Evolutionary conservation across 1,140 invertebrate species (phyloP).

Genomic region (Lethrus apterus): DNA sequence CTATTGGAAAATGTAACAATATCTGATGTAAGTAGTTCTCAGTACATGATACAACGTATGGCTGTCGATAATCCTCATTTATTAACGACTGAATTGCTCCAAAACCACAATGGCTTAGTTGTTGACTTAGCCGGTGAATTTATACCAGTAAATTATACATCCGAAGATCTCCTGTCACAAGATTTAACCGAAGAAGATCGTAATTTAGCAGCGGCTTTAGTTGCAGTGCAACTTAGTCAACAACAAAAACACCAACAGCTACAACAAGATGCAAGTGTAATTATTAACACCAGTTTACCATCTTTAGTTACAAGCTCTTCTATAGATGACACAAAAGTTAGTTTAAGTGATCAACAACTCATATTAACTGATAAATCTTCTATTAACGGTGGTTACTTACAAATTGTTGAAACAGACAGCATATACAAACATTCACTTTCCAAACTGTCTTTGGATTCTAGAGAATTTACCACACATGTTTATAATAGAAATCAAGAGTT

Average conservation of each 20-base stretch:
- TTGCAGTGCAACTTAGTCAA: conserved; percentile 47
- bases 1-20: conserved; percentile 37
- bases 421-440: conserved; percentile 20
- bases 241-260: conserved; percentile 44
- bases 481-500: conserved; percentile 9
- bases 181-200: conserved; percentile 46
- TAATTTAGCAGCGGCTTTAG: conserved; percentile 45
- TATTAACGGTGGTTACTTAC: conserved; percentile 28
- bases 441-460: conserved; percentile 6
- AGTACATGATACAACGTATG: conserved; percentile 37
- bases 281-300: conserved; percentile 23
- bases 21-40: conserved; percentile 27
- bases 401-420: conserved; percentile 36
- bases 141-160: conserved; percentile 39
- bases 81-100: conserved; percentile 35
- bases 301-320: conserved; percentile 19
- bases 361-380: conserved; percentile 31
- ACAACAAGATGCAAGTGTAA: conserved; percentile 26
- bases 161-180: conserved; percentile 36
- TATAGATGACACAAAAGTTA: conserved; percentile 18
- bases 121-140: conserved; percentile 38
- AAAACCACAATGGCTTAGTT: conserved; percentile 36
- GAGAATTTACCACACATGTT: conserved; percentile 7
- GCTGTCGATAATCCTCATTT: conserved; percentile 34
- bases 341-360: conserved; percentile 32